Base-by-base conservation (phyloP, 1,140 invertebrate species). In the Cydia amplana region DNA sequence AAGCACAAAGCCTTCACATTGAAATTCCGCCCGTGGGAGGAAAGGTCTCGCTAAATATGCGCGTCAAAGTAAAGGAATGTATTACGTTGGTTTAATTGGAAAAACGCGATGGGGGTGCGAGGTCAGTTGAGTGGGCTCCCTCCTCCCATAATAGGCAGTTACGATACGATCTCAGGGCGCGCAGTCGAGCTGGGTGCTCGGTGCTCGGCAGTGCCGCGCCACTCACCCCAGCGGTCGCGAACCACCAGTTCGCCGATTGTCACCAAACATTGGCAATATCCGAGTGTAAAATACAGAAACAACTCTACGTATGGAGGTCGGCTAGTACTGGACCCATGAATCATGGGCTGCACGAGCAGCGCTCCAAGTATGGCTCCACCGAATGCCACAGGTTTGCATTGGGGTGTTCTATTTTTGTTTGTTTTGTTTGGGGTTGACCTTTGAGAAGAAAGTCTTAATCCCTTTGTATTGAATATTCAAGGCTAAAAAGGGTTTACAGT, bases 61-160 rank as follows among this genome's bases (percentile, higher is more conserved):
- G 82, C 87, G 85, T 87, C 86, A 88, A 85, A 79, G 85, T 87
- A 83, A 80, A 87, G 83, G 88, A 92, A 90, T 90, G 86, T 86
- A 88, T 84, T 88, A 86, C 83, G 88, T 86, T 84, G 80, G 83
- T 88, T 93, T 91, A 88, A 90, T 93, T 91, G 86, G 87, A 91
- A 91, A 91, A 93, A 91, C 88, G 89, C 88, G 87, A 91, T 86
- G 90, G 90, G 90, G 91, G 88, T 89, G 90, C 90, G 89, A 91
- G 90, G 89, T 93, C 91, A 87, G 84, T 82, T 85, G 84, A 88
- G 87, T 86, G 87, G 84, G 85, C 83, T 85, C 83, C 86, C 86
- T 85, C 88, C 88, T 90, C 81, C 88, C 82, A 83, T 88, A 90
- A 87, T 90, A 86, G 83, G 80, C 85, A 80, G 84, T 78, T 80